Percentiles rank a stretch among this genome's conserved stretches.
Conservation (phyloP, 2,888 invertebrate genomes). For the Drosophila meridiana region DNA sequence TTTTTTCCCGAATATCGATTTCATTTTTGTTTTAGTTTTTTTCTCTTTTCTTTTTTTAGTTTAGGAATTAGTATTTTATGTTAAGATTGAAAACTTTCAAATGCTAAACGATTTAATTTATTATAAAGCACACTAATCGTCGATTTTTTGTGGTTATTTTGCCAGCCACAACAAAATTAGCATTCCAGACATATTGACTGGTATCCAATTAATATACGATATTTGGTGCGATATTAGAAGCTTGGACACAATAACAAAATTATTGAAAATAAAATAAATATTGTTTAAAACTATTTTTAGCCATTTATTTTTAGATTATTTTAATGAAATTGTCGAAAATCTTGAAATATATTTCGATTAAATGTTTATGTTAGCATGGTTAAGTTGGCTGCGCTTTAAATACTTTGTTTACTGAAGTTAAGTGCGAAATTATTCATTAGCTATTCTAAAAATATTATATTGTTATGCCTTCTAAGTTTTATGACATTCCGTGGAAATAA, state of each 20-base stretch:
- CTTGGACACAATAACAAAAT: background rate
- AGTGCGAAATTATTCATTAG: too few relatives aligned
- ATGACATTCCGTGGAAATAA: too few relatives aligned
- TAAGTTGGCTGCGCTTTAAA: too few relatives aligned
- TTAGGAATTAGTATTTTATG: constrained; percentile 50
- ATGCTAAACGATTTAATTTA: constrained; percentile 37
- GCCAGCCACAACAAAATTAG: constrained; percentile 26
- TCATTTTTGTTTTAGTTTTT: background rate
- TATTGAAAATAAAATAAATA: background rate
- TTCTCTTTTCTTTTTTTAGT: constrained; percentile 8
- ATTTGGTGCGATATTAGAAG: background rate
- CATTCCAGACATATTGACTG: constrained; percentile 23
- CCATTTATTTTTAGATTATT: background rate
- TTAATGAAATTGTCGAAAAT: background rate
- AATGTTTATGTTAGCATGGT: too few relatives aligned
- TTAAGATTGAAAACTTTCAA: constrained; percentile 39
- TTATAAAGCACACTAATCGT: constrained; percentile 25
- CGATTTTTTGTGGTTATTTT: background rate
- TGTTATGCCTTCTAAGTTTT: too few relatives aligned
- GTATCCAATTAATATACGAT: constrained; percentile 18
- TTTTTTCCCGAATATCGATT: constrained; percentile 22
- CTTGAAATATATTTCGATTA: too few relatives aligned
- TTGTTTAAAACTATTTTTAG: background rate
- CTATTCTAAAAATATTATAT: too few relatives aligned
- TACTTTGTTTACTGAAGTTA: too few relatives aligned